Base-by-base conservation (phyloP, 2,113 vertebrate genomes). In the Cricetomys ansorgei region DNA sequence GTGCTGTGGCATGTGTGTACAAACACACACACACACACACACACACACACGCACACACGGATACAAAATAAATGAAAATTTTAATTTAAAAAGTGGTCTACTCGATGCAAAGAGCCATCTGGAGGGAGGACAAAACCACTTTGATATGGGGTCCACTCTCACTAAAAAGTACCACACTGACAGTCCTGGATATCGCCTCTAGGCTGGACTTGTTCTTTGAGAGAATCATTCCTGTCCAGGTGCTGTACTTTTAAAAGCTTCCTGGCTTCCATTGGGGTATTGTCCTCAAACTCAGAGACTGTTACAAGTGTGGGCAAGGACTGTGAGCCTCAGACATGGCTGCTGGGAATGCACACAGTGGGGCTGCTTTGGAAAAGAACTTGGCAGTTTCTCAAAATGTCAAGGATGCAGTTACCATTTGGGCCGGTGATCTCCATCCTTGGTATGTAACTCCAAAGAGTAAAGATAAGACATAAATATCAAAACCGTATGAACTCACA, bases 401-500 rank as follows among this genome's bases (percentile, higher is more conserved):
- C 53, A 37, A 77, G 6, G 0, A 7, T 9, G 37, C 76, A 43
- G 65, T 7, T 57, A 0, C 31, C 34, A 5, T 62, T 31, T 25
- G 50, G 25, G 19, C 43, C 45, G 31, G 43, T 3, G 6, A 0
- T 91, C 48, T 62, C 21, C 15, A 50, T 50, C 40, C 34, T 10
- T 10, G 19, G 13, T 1, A 3, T 55, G 13, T 45, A 21, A 83
- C 62, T 85, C 21, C 27, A 7, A 67, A 29, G 45, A 25, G 17
- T 48, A 64, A 45, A 90, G n/a, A 55, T 5, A 16, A 16, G 0
- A 37, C 8, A 31, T 37, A 43, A 23, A 43, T 0, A 3, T 64
- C 21, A 6, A 23, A 21, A 64, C 40, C 4, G 7, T 29, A 0
- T 1, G 11, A 27, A 15, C 40, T 40, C 12, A 12, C 0, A 12